Percentiles rank a stretch among this genome's conserved stretches.
These are phyloP conservation scores for Hypotaenidia okinawae DNA, from an alignment of 2,797 vertebrate genomes.

Conservation along the genomic window DNA sequence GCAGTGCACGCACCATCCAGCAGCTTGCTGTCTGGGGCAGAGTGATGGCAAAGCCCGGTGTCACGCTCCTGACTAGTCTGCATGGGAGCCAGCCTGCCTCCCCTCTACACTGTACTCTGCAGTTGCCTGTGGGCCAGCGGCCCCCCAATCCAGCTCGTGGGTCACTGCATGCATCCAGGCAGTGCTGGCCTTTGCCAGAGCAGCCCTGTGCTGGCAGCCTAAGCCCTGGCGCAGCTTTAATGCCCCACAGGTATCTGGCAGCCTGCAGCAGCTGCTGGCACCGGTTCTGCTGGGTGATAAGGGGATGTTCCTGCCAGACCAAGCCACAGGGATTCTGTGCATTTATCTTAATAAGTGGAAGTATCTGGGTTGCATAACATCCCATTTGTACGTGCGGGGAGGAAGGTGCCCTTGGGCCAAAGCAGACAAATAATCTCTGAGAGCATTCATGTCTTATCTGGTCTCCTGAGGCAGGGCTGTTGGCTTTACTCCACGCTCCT, in stretches of 20 bases:
- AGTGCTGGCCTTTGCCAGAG: not conserved
- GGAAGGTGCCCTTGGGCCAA: conserved; percentile 41
- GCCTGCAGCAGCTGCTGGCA: not conserved
- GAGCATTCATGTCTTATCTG: conserved; percentile 33
- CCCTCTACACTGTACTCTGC: fast-evolving
- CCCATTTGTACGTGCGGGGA: conserved; percentile 27
- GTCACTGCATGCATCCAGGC: not conserved
- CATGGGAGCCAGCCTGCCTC: not conserved
- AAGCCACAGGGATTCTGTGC: not conserved
- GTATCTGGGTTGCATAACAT: conserved; percentile 21
- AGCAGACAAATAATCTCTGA: conserved; percentile 14
- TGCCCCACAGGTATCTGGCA: not conserved
- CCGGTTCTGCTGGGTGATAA: not conserved
- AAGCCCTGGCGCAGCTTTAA: not conserved
- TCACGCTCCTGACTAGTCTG: not conserved
- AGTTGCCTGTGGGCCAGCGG: not conserved
- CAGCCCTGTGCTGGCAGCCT: not conserved
- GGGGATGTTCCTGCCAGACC: not conserved
- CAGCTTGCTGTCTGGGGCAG: fast-evolving
- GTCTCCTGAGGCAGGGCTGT: not conserved
- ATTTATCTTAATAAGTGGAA: conserved; percentile 25
- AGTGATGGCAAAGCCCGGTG: fast-evolving
- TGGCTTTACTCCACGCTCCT: not conserved
- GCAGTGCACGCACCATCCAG: fast-evolving
- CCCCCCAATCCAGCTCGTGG: not conserved